Percentiles rank a stretch among this genome's conserved stretches.
Conservation (phyloP, 2,888 invertebrate genomes). For the Temnothorax rugatulus region DNA sequence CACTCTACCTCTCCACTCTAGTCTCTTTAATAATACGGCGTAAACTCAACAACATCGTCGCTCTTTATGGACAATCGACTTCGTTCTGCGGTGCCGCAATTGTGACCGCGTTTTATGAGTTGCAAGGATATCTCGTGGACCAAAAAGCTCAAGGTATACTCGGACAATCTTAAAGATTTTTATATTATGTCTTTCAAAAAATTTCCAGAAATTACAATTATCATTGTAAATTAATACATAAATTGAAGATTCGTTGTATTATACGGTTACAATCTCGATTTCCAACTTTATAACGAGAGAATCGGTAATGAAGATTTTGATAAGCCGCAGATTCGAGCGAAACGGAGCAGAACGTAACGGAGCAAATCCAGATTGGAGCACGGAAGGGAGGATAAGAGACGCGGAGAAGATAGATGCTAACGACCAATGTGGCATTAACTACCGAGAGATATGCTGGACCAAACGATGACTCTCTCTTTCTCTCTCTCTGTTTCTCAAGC, state of each 20-base stretch:
- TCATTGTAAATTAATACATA: background rate
- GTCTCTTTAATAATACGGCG: conserved; percentile 32
- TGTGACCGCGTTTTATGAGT: conserved; percentile 34
- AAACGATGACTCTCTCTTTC: conserved; percentile 50
- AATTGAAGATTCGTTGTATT: background rate
- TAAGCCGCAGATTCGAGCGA: conserved; percentile 14
- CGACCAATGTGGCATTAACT: conserved; percentile 79
- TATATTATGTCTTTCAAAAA: background rate
- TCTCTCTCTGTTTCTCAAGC: conserved; percentile 31
- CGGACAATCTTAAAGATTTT: background rate
- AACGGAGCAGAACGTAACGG: conserved; percentile 5
- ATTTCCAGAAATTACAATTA: background rate
- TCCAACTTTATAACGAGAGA: background rate
- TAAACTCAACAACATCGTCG: background rate
- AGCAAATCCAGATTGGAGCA: conserved; percentile 25
- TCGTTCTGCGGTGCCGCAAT: conserved; percentile 18
- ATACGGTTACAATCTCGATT: background rate
- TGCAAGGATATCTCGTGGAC: background rate
- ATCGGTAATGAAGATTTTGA: conserved; percentile 22
- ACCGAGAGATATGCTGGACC: conserved; percentile 67
- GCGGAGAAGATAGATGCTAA: conserved; percentile 81
- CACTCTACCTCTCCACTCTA: background rate
- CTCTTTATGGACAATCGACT: conserved; percentile 44
- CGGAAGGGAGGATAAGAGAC: conserved; percentile 56
- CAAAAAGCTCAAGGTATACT: background rate